Evolutionary conservation across 2,888 invertebrate genomes (phyloP).

Genomic region (Macropis europaea): DNA sequence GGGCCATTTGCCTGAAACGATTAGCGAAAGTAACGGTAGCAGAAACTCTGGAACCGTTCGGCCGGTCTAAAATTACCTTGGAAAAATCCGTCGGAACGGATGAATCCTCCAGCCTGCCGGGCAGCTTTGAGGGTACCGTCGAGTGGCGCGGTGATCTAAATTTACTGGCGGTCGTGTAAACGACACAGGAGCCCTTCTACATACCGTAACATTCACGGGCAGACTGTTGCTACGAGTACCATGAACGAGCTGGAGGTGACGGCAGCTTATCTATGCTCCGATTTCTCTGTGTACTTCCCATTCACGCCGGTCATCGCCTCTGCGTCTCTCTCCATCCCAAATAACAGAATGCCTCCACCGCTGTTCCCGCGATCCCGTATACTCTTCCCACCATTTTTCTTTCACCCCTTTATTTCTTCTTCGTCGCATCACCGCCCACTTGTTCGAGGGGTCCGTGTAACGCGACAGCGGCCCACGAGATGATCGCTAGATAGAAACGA

Average conservation of each 20-base stretch:
- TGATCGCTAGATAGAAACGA: conserved; percentile 55
- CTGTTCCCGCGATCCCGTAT: not conserved
- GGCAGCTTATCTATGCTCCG: conserved; percentile 66
- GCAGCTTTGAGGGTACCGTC: conserved; percentile 57
- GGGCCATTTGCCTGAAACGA: conserved; percentile 61
- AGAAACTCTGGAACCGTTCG: conserved; percentile 8
- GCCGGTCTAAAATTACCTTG: conserved; percentile 56
- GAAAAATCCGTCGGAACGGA: conserved; percentile 56
- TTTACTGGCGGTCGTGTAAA: conserved; percentile 64
- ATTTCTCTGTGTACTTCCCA: conserved; percentile 56
- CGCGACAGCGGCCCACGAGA: conserved; percentile 21
- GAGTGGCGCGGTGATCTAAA: conserved; percentile 65
- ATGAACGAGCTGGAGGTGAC: conserved; percentile 62
- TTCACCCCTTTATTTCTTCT: not conserved
- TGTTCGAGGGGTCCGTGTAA: conserved; percentile 42
- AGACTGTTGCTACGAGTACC: conserved; percentile 59
- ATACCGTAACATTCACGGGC: conserved; percentile 65
- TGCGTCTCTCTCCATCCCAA: not conserved
- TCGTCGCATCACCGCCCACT: conserved; percentile 38
- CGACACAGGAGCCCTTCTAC: conserved; percentile 60
- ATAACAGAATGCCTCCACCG: not conserved
- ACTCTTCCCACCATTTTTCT: not conserved
- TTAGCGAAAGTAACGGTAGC: conserved; percentile 47
- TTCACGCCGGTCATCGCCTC: conserved; percentile 46
- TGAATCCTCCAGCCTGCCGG: conserved; percentile 32